These are phyloP conservation scores for Allobates femoralis DNA, from an alignment of 2,797 vertebrate species.

Conservation along the genomic window DNA sequence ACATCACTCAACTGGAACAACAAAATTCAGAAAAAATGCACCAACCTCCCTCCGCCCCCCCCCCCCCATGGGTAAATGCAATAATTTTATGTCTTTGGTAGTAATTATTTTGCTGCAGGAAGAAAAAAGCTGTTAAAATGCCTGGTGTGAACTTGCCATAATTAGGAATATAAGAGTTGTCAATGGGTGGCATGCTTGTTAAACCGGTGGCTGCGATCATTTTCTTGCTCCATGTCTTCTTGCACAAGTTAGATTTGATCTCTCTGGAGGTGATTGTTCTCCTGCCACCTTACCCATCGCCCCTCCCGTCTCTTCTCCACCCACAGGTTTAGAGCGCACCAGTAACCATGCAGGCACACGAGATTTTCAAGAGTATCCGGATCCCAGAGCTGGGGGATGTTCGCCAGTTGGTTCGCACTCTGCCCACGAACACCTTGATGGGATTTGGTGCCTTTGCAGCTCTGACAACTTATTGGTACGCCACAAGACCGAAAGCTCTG, in stretches of 20 bases:
- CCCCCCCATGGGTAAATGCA: too few species aligned
- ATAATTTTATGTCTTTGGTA: too few species aligned
- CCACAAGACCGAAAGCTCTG: conserved; percentile 85
- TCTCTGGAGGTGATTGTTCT: background rate
- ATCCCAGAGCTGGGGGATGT: conserved; percentile 86
- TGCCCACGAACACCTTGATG: conserved; percentile 85
- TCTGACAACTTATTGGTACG: conserved; percentile 87
- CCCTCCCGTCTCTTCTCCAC: conserved; percentile 27
- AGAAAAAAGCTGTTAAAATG: too few species aligned
- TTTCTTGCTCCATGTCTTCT: background rate
- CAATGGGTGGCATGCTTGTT: background rate
- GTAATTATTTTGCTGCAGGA: too few species aligned
- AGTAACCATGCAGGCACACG: conserved; percentile 84
- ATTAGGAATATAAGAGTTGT: background rate
- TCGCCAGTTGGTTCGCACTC: conserved; percentile 80
- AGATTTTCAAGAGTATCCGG: conserved; percentile 84
- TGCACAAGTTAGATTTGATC: background rate
- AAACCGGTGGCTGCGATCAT: background rate
- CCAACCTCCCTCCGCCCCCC: too few species aligned
- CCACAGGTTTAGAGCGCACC: conserved; percentile 47
- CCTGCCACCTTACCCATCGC: background rate
- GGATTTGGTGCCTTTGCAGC: conserved; percentile 87
- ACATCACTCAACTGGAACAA: too few species aligned
- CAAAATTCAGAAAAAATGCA: too few species aligned
- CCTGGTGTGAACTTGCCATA: too few species aligned